Evolutionary conservation across 2,797 vertebrate genomes (phyloP).

Genomic region (Acrossocheilus fasciatus): DNA sequence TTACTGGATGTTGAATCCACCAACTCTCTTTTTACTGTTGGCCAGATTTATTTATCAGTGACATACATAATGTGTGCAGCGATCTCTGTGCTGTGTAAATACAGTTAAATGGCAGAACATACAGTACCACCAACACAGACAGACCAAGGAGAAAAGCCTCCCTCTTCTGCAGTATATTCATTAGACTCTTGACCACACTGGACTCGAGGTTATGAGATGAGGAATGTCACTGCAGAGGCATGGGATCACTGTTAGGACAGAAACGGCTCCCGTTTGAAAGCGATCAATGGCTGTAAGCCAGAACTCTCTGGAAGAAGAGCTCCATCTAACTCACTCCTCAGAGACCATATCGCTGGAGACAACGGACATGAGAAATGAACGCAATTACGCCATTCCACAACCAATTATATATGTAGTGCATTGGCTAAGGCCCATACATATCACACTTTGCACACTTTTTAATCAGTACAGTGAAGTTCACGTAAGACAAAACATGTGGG

Average conservation of each 20-base stretch:
- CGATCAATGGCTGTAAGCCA: slow-evolving; percentile 22
- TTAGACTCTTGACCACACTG: neutral
- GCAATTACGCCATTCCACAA: slow-evolving; percentile 76
- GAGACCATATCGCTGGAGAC: slow-evolving; percentile 45
- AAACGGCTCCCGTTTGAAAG: slow-evolving; percentile 8
- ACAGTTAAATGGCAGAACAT: neutral
- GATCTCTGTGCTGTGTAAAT: neutral
- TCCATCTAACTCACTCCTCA: slow-evolving; percentile 62
- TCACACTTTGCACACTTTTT: slow-evolving; percentile 63
- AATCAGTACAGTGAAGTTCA: slow-evolving; percentile 68
- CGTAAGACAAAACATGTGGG: slow-evolving; percentile 49
- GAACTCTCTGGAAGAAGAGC: slow-evolving; percentile 39
- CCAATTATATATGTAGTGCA: slow-evolving; percentile 71
- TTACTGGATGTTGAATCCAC: neutral
- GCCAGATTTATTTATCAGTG: neutral
- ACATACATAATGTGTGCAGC: neutral
- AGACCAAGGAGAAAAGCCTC: neutral
- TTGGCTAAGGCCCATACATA: slow-evolving; percentile 67
- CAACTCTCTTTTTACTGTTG: neutral
- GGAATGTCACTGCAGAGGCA: neutral
- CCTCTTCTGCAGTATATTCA: neutral
- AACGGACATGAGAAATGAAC: slow-evolving; percentile 74
- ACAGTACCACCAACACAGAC: neutral
- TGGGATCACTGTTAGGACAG: slow-evolving; percentile 1
- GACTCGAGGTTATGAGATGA: neutral